Conservation (phyloP, 2,888 invertebrate species). For the Drosophila gaucha region DNA sequence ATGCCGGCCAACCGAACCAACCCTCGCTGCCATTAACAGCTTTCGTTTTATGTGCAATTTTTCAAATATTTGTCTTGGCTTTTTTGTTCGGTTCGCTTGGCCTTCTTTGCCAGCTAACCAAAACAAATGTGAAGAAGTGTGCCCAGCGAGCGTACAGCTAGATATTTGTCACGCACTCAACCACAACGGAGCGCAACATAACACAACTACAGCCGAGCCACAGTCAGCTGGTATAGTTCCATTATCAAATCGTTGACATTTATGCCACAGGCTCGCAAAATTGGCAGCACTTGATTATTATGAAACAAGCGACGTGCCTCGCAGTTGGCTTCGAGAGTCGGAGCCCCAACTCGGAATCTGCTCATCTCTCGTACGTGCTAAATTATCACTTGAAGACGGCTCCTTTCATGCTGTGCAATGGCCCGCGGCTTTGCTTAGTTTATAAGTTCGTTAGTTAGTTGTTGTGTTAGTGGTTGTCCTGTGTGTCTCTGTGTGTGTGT, state of each 20-base stretch:
- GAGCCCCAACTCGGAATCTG: background rate
- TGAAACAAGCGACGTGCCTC: slow-evolving; percentile 68
- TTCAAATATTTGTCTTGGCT: slow-evolving; percentile 71
- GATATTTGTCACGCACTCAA: slow-evolving; percentile 63
- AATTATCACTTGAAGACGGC: slow-evolving; percentile 57
- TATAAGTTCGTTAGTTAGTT: slow-evolving; percentile 73
- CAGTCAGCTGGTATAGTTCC: slow-evolving; percentile 39
- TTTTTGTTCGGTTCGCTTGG: slow-evolving; percentile 5
- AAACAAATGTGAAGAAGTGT: slow-evolving; percentile 62
- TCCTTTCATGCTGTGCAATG: slow-evolving; percentile 37
- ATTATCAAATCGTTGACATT: slow-evolving; percentile 79
- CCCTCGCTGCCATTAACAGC: slow-evolving; percentile 60
- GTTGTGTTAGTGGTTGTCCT: slow-evolving; percentile 29
- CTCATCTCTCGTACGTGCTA: slow-evolving; percentile 61
- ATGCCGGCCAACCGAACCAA: slow-evolving; percentile 9
- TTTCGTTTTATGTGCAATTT: slow-evolving; percentile 66
- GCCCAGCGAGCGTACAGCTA: slow-evolving; percentile 62
- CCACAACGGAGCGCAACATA: background rate
- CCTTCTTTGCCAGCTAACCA: slow-evolving; percentile 50
- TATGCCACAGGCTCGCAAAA: slow-evolving; percentile 67
- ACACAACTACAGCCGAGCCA: background rate
- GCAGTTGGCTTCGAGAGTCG: background rate
- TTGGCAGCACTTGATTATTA: slow-evolving; percentile 73
- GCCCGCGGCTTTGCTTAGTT: slow-evolving; percentile 71
- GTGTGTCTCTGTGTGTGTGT: slow-evolving; percentile 8